Percentiles rank a stretch among this genome's conserved stretches.
phyloP scores from a whole-genome alignment of 2,888 invertebrate genomes.

The Cantharis rufa region DNA sequence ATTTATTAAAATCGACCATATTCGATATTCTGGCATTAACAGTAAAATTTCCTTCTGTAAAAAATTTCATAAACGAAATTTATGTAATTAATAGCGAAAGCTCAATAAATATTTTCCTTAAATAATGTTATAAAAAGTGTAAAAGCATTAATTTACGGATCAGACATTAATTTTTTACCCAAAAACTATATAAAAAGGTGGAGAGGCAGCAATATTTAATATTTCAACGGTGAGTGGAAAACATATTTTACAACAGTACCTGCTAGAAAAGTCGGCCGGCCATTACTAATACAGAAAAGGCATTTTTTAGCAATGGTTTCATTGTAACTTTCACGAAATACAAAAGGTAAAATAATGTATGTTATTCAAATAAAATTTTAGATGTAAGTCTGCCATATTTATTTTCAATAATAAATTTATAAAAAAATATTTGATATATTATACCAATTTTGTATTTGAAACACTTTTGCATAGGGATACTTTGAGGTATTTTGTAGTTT shows the following conservation, averaged over 20 bases:
- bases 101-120: not conserved
- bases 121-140: not conserved
- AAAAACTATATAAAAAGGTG: not conserved
- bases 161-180: not conserved
- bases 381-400: not conserved
- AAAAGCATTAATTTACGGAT: not conserved
- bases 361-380: not conserved
- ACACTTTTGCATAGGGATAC: not conserved
- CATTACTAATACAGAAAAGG: not conserved
- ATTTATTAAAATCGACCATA: not conserved
- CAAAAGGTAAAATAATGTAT: not conserved
- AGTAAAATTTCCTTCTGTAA: not conserved
- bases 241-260: not conserved
- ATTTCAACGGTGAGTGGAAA: not conserved
- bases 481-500: not conserved
- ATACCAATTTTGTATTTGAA: not conserved
- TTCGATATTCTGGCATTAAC: not conserved
- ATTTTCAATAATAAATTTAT: not conserved
- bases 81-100: not conserved
- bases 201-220: not conserved
- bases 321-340: not conserved
- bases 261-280: not conserved
- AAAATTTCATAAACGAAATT: not conserved
- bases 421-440: not conserved
- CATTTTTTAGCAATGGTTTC: not conserved